phyloP scores from a whole-genome alignment of 1,140 invertebrate species.

The Periplaneta americana region DNA sequence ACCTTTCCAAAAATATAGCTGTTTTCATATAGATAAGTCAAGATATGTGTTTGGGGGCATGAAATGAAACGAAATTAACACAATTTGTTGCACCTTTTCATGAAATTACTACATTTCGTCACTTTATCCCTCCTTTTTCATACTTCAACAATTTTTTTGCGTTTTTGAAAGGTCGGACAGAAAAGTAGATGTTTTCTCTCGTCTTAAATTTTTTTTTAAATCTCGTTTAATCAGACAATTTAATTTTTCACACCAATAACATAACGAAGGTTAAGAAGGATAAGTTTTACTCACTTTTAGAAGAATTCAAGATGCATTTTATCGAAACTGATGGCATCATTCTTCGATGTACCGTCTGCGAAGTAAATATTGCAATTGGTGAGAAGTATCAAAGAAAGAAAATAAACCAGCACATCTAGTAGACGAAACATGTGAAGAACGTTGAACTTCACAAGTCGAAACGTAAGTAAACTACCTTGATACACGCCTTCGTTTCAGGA shows the following conservation, averaged over 20 bases:
- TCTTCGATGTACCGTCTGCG: too few species aligned
- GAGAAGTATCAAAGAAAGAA: not conserved
- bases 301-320: not conserved
- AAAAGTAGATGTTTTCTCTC: not conserved
- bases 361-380: too few species aligned
- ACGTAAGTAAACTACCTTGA: too few species aligned
- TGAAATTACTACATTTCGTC: not conserved
- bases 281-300: not conserved
- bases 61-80: not conserved
- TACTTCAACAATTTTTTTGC: not conserved
- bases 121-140: not conserved
- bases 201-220: not conserved
- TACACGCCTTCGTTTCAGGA: too few species aligned
- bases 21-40: not conserved
- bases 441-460: too few species aligned
- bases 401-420: not conserved
- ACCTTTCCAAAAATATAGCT: too few species aligned
- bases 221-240: not conserved
- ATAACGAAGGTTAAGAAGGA: not conserved
- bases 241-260: not conserved
- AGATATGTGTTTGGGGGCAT: not conserved
- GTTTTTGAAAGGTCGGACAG: not conserved
- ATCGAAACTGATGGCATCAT: too few species aligned
- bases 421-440: too few species aligned
- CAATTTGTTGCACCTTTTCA: not conserved